Evolutionary conservation across 2,888 invertebrate genomes (phyloP).

Genomic region (Aelia acuminata): DNA sequence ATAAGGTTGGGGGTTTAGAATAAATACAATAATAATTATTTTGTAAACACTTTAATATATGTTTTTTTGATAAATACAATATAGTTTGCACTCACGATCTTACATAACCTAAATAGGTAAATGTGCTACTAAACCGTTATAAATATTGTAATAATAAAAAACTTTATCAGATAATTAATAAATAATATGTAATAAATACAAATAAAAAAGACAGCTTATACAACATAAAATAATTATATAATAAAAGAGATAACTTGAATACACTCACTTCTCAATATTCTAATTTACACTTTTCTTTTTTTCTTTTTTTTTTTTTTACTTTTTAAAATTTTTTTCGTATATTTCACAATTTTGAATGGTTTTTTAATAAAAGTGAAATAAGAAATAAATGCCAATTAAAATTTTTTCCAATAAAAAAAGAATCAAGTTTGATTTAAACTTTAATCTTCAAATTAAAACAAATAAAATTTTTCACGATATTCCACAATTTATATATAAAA

Average conservation of each 20-base stretch:
- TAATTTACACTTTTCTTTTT: conserved; percentile 52
- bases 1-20: not conserved
- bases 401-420: conserved; percentile 49
- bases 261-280: conserved; percentile 57
- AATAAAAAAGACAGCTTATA: conserved; percentile 65
- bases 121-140: conserved; percentile 56
- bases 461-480: conserved; percentile 52
- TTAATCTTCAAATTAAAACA: conserved; percentile 52
- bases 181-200: conserved; percentile 65
- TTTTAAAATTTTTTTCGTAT: conserved; percentile 46
- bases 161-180: conserved; percentile 64
- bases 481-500: conserved; percentile 51
- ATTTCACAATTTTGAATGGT: conserved; percentile 29
- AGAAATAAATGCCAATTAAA: conserved; percentile 49
- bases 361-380: conserved; percentile 39
- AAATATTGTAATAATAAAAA: conserved; percentile 63
- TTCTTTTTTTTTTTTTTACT: conserved; percentile 22
- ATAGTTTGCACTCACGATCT: conserved; percentile 57
- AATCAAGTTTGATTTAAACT: conserved; percentile 58
- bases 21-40: conserved; percentile 37
- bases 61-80: conserved; percentile 59
- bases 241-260: conserved; percentile 62
- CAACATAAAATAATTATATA: conserved; percentile 63
- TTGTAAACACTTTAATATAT: conserved; percentile 59
- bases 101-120: conserved; percentile 60